phyloP scores from a whole-genome alignment of 2,888 invertebrate genomes.

The Eupelmus urozonus region DNA sequence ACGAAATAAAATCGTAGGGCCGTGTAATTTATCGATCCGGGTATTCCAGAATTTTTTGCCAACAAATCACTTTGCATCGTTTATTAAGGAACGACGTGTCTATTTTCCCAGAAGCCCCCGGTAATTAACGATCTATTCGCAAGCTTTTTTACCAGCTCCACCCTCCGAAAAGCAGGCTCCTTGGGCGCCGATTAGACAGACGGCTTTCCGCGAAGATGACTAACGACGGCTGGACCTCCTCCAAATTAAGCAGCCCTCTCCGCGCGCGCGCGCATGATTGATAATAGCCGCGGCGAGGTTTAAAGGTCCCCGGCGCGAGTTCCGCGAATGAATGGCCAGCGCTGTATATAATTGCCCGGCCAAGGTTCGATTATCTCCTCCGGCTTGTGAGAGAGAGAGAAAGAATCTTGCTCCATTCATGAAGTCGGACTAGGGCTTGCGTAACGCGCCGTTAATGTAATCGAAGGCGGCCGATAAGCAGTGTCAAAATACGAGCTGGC shows the following conservation, averaged over 20 bases:
- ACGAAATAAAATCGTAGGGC: too few relatives aligned
- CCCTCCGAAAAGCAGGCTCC: too few relatives aligned
- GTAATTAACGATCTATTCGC: too few relatives aligned
- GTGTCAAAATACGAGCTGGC: conserved; percentile 8
- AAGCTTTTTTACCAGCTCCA: too few relatives aligned
- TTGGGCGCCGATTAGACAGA: conserved; percentile 44
- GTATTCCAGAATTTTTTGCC: too few relatives aligned
- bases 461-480: conserved; percentile 21
- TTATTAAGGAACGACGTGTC: too few relatives aligned
- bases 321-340: conserved; percentile 48
- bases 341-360: conserved; percentile 35
- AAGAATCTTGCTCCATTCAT: neutral
- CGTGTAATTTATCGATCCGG: too few relatives aligned
- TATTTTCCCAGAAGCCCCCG: too few relatives aligned
- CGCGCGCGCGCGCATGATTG: conserved; percentile 28
- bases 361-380: conserved; percentile 10
- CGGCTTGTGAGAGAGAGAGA: too few relatives aligned
- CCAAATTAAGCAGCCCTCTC: conserved; percentile 19
- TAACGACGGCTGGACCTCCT: conserved; percentile 20
- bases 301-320: conserved; percentile 48
- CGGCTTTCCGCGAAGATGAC: conserved; percentile 53
- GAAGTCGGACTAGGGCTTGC: neutral
- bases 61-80: too few relatives aligned
- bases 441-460: neutral
- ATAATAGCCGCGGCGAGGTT: conserved; percentile 47